These are phyloP conservation scores for Trachelus troglodyta DNA, from an alignment of 2,888 invertebrate genomes.

Conservation along the genomic window DNA sequence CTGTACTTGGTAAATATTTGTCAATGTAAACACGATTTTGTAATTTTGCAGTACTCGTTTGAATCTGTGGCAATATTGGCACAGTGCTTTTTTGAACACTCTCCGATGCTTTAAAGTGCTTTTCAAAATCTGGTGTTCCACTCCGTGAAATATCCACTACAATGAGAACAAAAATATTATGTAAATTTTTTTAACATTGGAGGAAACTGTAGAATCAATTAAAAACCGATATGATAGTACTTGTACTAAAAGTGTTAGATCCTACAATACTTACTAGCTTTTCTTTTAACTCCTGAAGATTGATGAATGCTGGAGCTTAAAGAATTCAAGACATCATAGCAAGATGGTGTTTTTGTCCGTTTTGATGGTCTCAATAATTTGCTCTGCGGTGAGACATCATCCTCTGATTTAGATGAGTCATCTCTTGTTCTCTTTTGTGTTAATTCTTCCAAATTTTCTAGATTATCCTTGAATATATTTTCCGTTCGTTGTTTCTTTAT, in stretches of 20 bases:
- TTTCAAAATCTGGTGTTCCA: slow-evolving; percentile 56
- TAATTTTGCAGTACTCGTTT: slow-evolving; percentile 19
- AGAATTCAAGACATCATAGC: slow-evolving; percentile 60
- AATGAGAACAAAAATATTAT: slow-evolving; percentile 22
- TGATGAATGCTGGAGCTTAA: slow-evolving; percentile 58
- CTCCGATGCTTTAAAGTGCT: slow-evolving; percentile 59
- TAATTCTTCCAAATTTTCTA: slow-evolving; percentile 56
- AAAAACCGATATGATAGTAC: not conserved
- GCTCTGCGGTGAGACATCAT: slow-evolving; percentile 50
- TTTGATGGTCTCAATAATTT: slow-evolving; percentile 53
- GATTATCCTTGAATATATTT: slow-evolving; percentile 37
- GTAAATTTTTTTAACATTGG: not conserved
- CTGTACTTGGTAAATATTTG: slow-evolving; percentile 1
- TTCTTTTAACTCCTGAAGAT: slow-evolving; percentile 56
- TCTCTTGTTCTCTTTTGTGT: slow-evolving; percentile 60
- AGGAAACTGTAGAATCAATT: not conserved
- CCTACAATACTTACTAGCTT: slow-evolving; percentile 51
- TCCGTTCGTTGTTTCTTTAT: slow-evolving; percentile 61
- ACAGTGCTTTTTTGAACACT: slow-evolving; percentile 16
- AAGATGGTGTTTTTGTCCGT: slow-evolving; percentile 59
- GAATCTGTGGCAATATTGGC: slow-evolving; percentile 10
- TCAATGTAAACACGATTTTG: slow-evolving; percentile 13
- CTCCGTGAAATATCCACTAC: slow-evolving; percentile 54
- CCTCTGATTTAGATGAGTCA: slow-evolving; percentile 55
- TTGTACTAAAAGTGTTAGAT: not conserved